These are phyloP conservation scores for Planococcus citri DNA, from an alignment of 1,140 invertebrate species.

Conservation along the genomic window DNA sequence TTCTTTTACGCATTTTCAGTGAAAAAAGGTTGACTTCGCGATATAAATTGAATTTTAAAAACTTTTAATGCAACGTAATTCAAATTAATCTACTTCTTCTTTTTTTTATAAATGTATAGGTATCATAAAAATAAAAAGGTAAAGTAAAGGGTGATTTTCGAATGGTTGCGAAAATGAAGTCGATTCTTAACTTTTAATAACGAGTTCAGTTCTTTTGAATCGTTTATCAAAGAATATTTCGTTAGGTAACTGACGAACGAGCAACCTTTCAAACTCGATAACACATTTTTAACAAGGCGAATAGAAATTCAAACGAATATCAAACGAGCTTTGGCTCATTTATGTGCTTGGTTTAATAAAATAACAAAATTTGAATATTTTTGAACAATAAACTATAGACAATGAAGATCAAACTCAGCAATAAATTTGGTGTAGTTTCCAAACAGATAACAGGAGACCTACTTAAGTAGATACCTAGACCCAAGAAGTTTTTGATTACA, in stretches of 20 bases:
- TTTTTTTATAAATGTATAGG: not conserved
- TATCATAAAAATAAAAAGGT: not conserved
- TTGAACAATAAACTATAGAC: too few relatives aligned
- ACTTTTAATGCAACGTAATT: not conserved
- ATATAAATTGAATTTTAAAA: conserved; percentile 3
- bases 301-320: too few relatives aligned
- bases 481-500: too few relatives aligned
- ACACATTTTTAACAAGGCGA: not conserved
- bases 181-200: not conserved
- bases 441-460: too few relatives aligned
- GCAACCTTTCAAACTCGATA: not conserved
- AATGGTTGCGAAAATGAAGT: not conserved
- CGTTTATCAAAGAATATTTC: not conserved
- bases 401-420: too few relatives aligned
- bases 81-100: not conserved
- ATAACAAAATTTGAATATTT: too few relatives aligned
- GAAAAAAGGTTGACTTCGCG: not conserved
- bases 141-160: not conserved
- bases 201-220: not conserved
- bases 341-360: too few relatives aligned
- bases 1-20: not conserved
- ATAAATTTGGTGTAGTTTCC: too few relatives aligned
- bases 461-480: too few relatives aligned
- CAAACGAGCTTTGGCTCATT: too few relatives aligned
- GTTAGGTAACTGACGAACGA: not conserved